Evolutionary conservation across 2,797 vertebrate species (phyloP).

Genomic region (Brachyalestes nurse): DNA sequence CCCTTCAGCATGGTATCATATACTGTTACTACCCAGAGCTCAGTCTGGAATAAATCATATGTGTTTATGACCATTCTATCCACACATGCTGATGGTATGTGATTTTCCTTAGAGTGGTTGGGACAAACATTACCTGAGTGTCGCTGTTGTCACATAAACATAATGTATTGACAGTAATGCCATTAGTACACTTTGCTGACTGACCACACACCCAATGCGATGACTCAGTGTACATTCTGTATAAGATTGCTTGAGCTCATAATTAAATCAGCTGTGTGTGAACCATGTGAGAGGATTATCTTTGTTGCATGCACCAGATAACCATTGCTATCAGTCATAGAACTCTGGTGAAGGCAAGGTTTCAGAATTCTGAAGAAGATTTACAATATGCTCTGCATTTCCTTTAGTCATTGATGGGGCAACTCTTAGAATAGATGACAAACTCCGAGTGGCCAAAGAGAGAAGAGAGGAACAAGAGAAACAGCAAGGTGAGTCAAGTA

Average conservation of each 20-base stretch:
- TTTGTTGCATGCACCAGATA: conserved; percentile 14
- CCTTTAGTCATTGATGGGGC: conserved; percentile 89
- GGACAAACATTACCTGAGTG: neutral
- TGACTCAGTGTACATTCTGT: conserved; percentile 56
- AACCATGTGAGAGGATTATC: conserved; percentile 42
- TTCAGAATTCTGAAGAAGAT: neutral
- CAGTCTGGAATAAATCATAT: neutral
- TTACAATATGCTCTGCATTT: conserved; percentile 40
- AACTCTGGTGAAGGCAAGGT: neutral
- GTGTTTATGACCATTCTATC: neutral
- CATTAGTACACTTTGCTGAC: conserved; percentile 19
- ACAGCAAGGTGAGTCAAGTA: conserved; percentile 83
- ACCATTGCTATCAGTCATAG: neutral
- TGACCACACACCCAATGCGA: neutral
- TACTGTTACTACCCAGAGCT: no score
- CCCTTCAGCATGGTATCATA: no score
- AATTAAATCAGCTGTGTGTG: conserved; percentile 31
- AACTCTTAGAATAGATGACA: conserved; percentile 88
- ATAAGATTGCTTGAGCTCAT: conserved; percentile 46
- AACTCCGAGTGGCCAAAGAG: conserved; percentile 90
- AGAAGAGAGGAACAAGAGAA: conserved; percentile 89
- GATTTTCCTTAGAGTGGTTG: neutral
- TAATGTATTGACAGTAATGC: conserved; percentile 49
- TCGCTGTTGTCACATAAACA: conserved; percentile 63
- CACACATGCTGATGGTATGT: neutral